Base-by-base conservation (phyloP, 2,113 vertebrate species). In the Struthio camelus region DNA sequence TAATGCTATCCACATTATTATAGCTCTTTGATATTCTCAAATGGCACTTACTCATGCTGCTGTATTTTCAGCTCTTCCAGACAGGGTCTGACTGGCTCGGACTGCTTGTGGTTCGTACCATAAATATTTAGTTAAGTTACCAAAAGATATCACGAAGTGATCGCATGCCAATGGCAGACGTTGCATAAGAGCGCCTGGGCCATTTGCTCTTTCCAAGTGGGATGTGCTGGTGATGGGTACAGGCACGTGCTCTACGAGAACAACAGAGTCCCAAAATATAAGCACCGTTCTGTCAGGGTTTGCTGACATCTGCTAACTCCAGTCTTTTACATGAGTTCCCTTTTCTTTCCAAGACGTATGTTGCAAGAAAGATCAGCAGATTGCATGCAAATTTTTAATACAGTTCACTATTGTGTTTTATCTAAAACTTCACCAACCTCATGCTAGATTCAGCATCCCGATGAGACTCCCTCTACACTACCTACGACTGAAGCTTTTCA, bases 21-120 rank as follows among this genome's bases (percentile, higher is more conserved):
- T 13, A 94, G 95, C 95, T 92, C 94, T 95, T 97, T 96, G 94
- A 93, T 95, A 95, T 87, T 70, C 85, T 93, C 93, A 95, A 96
- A 95, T 32, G 81, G 54, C 86, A 91, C 82, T 96, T 95, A 94
- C 61, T 95, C 87, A 96, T 61, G 79, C 94, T 84, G 95, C 72
- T 8, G 1, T 78, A 92, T 85, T 96, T 94, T 88, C 97, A 90
- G 42, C 70, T 88, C 79, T 95, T 76, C 83, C 81, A 89, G 92
- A 93, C 80, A 42, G 53, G 72, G 94, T n/a, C 93, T 89, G 87
- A 75, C 93, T 91, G 89, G 87, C 85, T 89, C 65, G 86, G 77
- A 58, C 50, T 46, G 94, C 69, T 83, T 95, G 94, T 80, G 80
- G 90, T 82, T 92, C 4, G 3, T 25, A 65, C 91, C 93, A 93